Conservation (phyloP, 2,888 invertebrate species). For the Torymus auratus region DNA sequence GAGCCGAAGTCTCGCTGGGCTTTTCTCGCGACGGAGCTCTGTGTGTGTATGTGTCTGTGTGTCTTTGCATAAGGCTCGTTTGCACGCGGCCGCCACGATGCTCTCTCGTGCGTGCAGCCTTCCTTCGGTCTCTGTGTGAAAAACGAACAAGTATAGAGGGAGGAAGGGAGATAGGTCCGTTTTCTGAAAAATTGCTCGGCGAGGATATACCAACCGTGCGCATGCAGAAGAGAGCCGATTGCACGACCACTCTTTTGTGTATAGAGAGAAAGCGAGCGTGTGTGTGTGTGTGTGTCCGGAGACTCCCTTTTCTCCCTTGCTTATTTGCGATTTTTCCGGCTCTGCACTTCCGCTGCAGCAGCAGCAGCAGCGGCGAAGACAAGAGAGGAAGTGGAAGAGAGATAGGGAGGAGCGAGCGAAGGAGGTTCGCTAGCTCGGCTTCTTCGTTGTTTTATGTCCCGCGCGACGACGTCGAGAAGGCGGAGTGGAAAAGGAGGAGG, state of each 20-base stretch:
- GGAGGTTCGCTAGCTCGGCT: neutral
- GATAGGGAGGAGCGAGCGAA: constrained; percentile 34
- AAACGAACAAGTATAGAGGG: neutral
- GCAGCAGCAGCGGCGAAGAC: too few relatives aligned
- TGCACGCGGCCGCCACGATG: too few relatives aligned
- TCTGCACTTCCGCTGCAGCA: neutral
- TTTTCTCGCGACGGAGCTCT: too few relatives aligned
- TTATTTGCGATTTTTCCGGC: constrained; percentile 19
- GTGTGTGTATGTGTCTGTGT: too few relatives aligned
- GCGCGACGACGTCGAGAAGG: constrained; percentile 30
- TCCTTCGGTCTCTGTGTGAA: too few relatives aligned
- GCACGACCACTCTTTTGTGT: constrained; percentile 1
- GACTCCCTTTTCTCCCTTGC: neutral
- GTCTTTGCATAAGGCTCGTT: too few relatives aligned
- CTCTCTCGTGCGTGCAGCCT: too few relatives aligned
- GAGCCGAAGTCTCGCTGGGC: too few relatives aligned
- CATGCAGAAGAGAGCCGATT: neutral
- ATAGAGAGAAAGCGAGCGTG: too few relatives aligned
- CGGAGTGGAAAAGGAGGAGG: constrained; percentile 37
- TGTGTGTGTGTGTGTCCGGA: too few relatives aligned
- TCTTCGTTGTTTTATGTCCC: constrained; percentile 41
- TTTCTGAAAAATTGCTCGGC: constrained; percentile 38
- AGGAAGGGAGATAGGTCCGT: constrained; percentile 3
- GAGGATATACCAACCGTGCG: neutral
- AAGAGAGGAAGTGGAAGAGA: neutral